Evolutionary conservation across 2,888 invertebrate genomes (phyloP), one percentile per base, ranked within the genome.

Genomic region (Phrixothrix hirtus): DNA sequence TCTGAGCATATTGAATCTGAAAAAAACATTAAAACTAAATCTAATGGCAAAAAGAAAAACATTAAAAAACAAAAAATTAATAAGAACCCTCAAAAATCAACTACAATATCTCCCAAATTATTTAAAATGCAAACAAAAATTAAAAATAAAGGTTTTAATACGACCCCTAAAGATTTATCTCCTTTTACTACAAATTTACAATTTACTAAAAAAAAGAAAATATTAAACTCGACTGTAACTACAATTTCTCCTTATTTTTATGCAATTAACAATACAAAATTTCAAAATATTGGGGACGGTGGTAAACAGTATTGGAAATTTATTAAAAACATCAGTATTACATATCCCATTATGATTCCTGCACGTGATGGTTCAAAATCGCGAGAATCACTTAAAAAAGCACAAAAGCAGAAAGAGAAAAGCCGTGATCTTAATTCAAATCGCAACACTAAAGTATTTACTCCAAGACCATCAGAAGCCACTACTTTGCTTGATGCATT

Each of bases 311-410:
- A 70, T 59, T 67, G 70, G 51, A 73, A 73, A 62, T 74, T 72
- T 57, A 70, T 73, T 29, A 75, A 75, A 65, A 75, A 75, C 59
- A 71, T 73, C 15, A 74, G 73, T 7, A 75, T 75, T 65, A 87
- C 89, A 61, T 89, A 88, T 73, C 90, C 89, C 1, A 84, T 87
- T 56, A 76, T 82, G 66, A 81, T 81, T 60, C 82, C 82, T 2
- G 66, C 73, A 26, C 66, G 70, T 56, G 74, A 75, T 69, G 67
- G 69, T 48, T 64, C 68, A 1, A 74, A 73, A 64, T 68, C 68
- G 52, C 65, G 65, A 34, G 70, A 67, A 56, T 61, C 65, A 29
- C 62, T 65, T 27, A 71, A 72, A 66, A 73, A 74, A 62, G 59
- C 64, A 6, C 75, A 73, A 61, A 76, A 76, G 64, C 69, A 75